Base-by-base conservation (phyloP, 2,113 vertebrate species). In the Ptilonorhynchus violaceus region DNA sequence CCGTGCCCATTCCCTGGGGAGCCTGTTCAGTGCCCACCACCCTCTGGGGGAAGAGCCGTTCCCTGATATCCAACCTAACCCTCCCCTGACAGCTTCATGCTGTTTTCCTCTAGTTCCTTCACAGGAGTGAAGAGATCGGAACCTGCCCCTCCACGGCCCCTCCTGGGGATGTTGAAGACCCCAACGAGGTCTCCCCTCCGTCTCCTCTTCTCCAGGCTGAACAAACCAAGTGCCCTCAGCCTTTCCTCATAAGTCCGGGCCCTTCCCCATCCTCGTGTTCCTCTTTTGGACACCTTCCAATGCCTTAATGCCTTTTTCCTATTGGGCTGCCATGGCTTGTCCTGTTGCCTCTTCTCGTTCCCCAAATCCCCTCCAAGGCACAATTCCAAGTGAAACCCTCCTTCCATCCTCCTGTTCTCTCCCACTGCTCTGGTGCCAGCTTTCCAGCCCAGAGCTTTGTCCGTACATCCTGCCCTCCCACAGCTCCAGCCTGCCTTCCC, bases 61-160 rank as follows among this genome's bases (percentile, higher is more conserved):
- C 0, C 44, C 62, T 42, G 37, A 7, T 16, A 3, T 46, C 12
- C 47, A 62, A 1, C 31, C 28, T 39, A 2, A 41, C 62, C 1
- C 27, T 39, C 37, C 13, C 47, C 41, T 41, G 74, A 1, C 56
- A 56, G 66, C 20, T 22, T 19, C 56, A 39, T 46, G 41, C 15
- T 0, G 0, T 21, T 37, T 39, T 41, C 20, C 49, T 52, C 37
- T 8, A 39, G 37, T 39, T 39, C 37, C 37, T 39, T 35, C 14
- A 4, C 9, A 46, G 14, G 20, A 63, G 11, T 35, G 41, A 24
- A n/a, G 19, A 49, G n/a, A 49, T 41, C 41, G 22, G 11, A 31
- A 20, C 49, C 31, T 56, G 16, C 21, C 49, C 28, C 10, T 17
- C 39, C 39, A 8, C 30, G 79, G 66, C 13, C n/a, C 25, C 30